Conservation (phyloP, 1,140 invertebrate species). For the Drosophila jambulina region DNA sequence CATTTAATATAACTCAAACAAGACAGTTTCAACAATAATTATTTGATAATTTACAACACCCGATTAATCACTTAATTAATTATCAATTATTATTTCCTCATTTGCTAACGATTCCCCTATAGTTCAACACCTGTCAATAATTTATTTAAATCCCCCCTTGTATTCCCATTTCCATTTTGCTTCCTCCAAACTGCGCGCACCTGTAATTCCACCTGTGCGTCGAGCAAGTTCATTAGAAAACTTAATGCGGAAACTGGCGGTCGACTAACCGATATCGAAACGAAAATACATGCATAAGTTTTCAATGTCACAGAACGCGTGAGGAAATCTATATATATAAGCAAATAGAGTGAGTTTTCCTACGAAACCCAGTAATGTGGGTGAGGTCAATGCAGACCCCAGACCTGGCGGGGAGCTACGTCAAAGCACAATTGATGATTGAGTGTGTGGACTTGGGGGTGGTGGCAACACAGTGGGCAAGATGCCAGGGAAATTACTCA, state of each 20-base stretch:
- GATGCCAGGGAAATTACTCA: slow-evolving; percentile 55
- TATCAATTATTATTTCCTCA: slow-evolving; percentile 8
- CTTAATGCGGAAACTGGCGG: slow-evolving; percentile 51
- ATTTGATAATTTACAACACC: not conserved
- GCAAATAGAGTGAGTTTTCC: slow-evolving; percentile 17
- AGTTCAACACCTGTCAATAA: not conserved
- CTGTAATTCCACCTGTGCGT: slow-evolving; percentile 36
- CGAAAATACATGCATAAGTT: slow-evolving; percentile 16
- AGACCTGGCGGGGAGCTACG: slow-evolving; percentile 34
- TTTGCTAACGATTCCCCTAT: not conserved
- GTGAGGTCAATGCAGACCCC: slow-evolving; percentile 65
- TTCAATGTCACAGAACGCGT: slow-evolving; percentile 61
- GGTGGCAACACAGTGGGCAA: slow-evolving; percentile 76
- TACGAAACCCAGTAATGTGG: slow-evolving; percentile 62
- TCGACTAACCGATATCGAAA: slow-evolving; percentile 43
- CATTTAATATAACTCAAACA: not conserved
- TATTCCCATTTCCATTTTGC: slow-evolving; percentile 3
- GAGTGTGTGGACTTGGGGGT: slow-evolving; percentile 15
- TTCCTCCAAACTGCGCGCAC: slow-evolving; percentile 32
- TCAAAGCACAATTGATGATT: slow-evolving; percentile 50
- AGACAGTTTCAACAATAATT: not conserved
- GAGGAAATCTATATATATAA: slow-evolving; percentile 30
- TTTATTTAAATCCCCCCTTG: slow-evolving; percentile 10
- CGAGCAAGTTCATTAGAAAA: slow-evolving; percentile 34
- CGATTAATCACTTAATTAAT: not conserved